These are phyloP conservation scores for Enteromius treurensis DNA, from an alignment of 2,797 vertebrate species.

Conservation along the genomic window DNA sequence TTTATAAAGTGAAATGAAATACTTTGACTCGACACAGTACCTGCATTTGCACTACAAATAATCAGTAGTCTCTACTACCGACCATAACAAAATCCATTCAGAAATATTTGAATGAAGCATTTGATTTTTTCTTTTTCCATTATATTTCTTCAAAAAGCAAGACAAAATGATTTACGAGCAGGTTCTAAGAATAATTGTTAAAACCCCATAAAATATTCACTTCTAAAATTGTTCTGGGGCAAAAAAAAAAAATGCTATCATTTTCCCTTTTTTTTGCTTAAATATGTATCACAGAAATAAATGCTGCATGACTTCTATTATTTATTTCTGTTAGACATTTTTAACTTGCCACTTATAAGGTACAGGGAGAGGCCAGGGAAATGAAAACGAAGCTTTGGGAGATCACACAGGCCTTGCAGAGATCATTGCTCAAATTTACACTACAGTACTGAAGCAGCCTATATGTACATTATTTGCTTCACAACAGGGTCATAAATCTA, in stretches of 20 bases:
- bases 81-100: background rate
- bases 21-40: background rate
- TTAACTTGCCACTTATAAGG: conserved; percentile 9
- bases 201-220: background rate
- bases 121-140: too few species aligned
- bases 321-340: background rate
- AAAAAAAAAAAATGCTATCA: background rate
- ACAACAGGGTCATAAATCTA: conserved; percentile 63
- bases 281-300: conserved; percentile 20
- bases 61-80: background rate
- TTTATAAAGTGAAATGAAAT: background rate
- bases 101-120: background rate
- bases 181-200: background rate
- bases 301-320: conserved; percentile 22
- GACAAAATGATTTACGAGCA: background rate
- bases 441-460: conserved; percentile 65
- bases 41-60: background rate
- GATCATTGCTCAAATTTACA: conserved; percentile 63
- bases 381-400: conserved; percentile 50
- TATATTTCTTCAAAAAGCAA: conserved; percentile 15
- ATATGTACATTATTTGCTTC: conserved; percentile 64
- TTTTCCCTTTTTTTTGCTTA: background rate
- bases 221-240: background rate
- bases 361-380: conserved; percentile 47
- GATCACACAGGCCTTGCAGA: conserved; percentile 48